Evolutionary conservation across 2,888 invertebrate genomes (phyloP).

Genomic region (Pseudococcus longispinus): DNA sequence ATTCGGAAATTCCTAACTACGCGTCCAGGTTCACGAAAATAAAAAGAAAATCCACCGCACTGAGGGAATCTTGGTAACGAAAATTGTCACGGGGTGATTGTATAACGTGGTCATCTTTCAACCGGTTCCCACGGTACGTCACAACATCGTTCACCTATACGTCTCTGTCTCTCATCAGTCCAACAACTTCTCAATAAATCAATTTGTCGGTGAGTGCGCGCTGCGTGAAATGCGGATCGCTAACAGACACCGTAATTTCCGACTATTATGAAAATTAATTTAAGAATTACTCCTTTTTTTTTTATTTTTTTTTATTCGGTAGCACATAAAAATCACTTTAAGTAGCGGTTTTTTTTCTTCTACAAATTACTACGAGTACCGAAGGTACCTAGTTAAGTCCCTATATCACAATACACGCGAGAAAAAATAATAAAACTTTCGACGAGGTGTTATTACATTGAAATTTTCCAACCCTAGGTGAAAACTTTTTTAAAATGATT

Average conservation of each 20-base stretch:
- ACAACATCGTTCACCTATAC: slow-evolving; percentile 38
- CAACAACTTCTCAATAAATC: slow-evolving; percentile 44
- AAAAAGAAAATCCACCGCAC: neutral
- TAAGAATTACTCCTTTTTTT: slow-evolving; percentile 21
- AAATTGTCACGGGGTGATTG: slow-evolving; percentile 52
- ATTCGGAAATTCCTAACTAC: neutral
- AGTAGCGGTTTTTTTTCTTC: neutral
- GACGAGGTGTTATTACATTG: neutral
- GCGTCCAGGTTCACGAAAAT: neutral
- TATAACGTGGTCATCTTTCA: slow-evolving; percentile 41
- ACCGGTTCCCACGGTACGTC: slow-evolving; percentile 50
- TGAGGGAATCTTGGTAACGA: neutral
- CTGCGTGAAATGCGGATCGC: slow-evolving; percentile 44
- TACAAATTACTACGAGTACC: neutral
- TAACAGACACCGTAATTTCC: slow-evolving; percentile 49
- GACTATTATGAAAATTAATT: slow-evolving; percentile 49
- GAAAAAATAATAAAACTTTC: neutral
- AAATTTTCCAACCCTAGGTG: neutral
- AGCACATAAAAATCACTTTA: neutral
- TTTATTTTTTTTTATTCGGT: neutral
- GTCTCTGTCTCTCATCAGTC: slow-evolving; percentile 23
- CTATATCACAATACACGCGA: neutral
- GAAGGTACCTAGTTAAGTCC: neutral
- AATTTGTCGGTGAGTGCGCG: slow-evolving; percentile 48
- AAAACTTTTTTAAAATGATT: neutral